Percentiles rank a stretch among this genome's conserved stretches.
These are phyloP conservation scores for Falco biarmicus DNA, from an alignment of 2,797 vertebrate species.

Conservation along the genomic window DNA sequence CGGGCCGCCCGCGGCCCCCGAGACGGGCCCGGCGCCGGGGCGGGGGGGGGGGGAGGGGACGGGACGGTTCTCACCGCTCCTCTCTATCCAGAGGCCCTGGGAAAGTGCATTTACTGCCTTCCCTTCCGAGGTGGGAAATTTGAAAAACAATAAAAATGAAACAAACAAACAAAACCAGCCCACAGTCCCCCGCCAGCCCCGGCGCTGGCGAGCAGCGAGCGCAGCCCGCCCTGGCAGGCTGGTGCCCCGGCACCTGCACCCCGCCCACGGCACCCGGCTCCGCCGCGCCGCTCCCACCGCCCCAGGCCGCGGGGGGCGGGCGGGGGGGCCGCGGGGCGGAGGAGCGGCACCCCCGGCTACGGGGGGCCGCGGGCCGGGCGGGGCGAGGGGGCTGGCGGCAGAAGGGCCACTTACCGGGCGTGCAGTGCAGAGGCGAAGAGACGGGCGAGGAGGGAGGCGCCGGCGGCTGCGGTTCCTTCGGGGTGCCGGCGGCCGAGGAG, in stretches of 20 bases:
- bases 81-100: background rate
- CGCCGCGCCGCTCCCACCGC: background rate
- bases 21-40: background rate
- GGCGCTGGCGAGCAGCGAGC: conserved; percentile 1
- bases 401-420: conserved; percentile 66
- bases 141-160: background rate
- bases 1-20: background rate
- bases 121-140: conserved; percentile 25
- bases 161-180: background rate
- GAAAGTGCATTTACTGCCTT: background rate
- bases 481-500: conserved; percentile 42
- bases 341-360: background rate
- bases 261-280: background rate
- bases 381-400: no score
- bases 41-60: no score
- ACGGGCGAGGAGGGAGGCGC: conserved; percentile 7
- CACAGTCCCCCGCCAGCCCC: background rate
- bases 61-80: background rate
- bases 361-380: no score
- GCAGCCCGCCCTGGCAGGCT: background rate
- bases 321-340: no score
- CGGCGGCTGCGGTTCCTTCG: conserved; percentile 53
- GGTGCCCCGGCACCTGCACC: background rate
- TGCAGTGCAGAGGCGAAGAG: conserved; percentile 66
- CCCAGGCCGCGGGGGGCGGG: background rate